These are phyloP conservation scores for Lithobius niger DNA, from an alignment of 1,140 invertebrate genomes.

Conservation along the genomic window DNA sequence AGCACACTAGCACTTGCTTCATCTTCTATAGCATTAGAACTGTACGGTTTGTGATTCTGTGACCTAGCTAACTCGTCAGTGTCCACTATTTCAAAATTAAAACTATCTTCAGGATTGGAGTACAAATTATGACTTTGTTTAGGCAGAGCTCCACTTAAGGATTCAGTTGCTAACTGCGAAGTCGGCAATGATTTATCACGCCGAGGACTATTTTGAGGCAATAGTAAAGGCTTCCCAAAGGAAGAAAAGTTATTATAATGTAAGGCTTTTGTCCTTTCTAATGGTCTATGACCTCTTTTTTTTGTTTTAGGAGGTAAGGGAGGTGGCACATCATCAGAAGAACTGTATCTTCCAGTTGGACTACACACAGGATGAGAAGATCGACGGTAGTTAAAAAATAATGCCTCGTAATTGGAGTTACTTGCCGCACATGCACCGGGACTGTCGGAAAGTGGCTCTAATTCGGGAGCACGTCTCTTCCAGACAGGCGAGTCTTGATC, in stretches of 20 bases:
- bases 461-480: conserved; percentile 1
- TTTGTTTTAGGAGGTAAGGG: conserved; percentile 31
- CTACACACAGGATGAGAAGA: not conserved
- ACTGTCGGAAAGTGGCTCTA: not conserved
- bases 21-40: too few relatives aligned
- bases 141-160: not conserved
- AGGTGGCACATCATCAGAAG: conserved; percentile 26
- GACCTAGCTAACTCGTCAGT: conserved; percentile 57
- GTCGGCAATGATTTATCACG: not conserved
- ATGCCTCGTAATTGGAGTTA: not conserved
- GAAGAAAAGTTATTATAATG: conserved; percentile 3
- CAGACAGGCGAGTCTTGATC: conserved; percentile 1
- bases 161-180: not conserved
- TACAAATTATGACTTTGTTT: not conserved
- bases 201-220: not conserved
- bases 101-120: conserved; percentile 47
- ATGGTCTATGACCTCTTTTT: conserved; percentile 26
- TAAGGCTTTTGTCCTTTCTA: conserved; percentile 32
- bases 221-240: not conserved
- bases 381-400: not conserved
- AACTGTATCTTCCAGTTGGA: not conserved
- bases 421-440: not conserved
- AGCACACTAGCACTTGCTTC: too few relatives aligned
- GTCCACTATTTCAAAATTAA: conserved; percentile 61
- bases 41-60: too few relatives aligned